Evolutionary conservation across 2,797 vertebrate genomes (phyloP).

Genomic region (Coregonus suidteri): DNA sequence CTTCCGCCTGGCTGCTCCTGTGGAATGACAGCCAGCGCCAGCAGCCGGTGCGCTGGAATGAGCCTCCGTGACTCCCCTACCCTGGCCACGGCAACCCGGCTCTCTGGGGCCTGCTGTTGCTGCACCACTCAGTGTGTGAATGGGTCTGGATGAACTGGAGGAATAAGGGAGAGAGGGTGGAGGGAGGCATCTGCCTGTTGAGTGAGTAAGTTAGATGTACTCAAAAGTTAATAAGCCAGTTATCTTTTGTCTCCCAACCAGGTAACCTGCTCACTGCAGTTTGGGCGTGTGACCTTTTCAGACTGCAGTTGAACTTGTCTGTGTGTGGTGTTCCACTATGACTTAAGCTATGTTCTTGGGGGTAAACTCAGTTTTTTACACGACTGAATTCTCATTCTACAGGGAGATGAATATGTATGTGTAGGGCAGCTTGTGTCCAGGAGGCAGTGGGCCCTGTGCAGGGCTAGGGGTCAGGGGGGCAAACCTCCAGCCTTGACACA

Average conservation of each 20-base stretch:
- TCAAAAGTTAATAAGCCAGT: neutral
- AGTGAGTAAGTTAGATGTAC: neutral
- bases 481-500: too few species aligned
- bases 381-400: too few species aligned
- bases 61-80: slow-evolving; percentile 79
- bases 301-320: neutral
- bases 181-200: neutral
- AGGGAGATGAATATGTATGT: too few species aligned
- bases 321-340: neutral
- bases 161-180: neutral
- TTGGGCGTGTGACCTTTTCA: neutral
- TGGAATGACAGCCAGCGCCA: slow-evolving; percentile 84
- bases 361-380: too few species aligned
- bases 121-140: neutral
- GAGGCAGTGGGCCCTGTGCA: too few species aligned
- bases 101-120: neutral
- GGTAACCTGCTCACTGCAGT: neutral
- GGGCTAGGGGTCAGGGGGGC: too few species aligned
- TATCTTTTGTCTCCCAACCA: neutral
- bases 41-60: slow-evolving; percentile 77
- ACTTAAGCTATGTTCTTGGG: neutral
- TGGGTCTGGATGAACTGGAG: neutral
- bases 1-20: slow-evolving; percentile 86
- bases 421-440: too few species aligned
- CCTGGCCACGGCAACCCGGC: slow-evolving; percentile 38